phyloP scores from a whole-genome alignment of 2,797 vertebrate species.

The Hoplostethus atlanticus region DNA sequence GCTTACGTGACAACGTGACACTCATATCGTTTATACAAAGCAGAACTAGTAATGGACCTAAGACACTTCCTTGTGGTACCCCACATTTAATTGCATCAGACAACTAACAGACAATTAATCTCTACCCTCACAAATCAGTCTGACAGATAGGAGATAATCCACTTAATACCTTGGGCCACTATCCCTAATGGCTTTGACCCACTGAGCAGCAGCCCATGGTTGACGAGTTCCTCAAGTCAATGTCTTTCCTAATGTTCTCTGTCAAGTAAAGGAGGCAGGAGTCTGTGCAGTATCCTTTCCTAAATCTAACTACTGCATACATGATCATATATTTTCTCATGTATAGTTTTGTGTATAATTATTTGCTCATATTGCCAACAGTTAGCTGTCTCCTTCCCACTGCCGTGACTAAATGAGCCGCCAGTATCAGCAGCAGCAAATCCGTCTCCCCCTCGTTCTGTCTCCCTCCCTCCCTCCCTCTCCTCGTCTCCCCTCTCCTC shows the following conservation, averaged over 20 bases:
- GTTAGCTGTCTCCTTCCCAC: conserved; percentile 59
- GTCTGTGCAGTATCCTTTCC: conserved; percentile 53
- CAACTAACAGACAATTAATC: too few species aligned
- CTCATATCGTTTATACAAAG: too few species aligned
- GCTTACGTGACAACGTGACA: too few species aligned
- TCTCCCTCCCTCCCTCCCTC: not conserved
- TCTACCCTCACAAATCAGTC: conserved; percentile 14
- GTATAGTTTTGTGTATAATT: conserved; percentile 39
- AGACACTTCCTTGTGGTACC: too few species aligned
- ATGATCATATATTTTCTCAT: conserved; percentile 20
- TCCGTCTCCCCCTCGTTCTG: conserved; percentile 11
- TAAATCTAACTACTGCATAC: conserved; percentile 25
- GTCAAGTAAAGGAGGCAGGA: conserved; percentile 42
- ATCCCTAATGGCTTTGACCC: conserved; percentile 6
- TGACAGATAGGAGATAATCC: conserved; percentile 28
- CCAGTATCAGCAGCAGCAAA: conserved; percentile 36
- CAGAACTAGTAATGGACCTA: too few species aligned
- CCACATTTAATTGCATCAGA: too few species aligned
- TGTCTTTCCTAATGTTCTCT: conserved; percentile 44
- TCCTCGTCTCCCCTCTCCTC: not conserved
- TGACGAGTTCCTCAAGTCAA: conserved; percentile 27
- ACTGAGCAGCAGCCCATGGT: not conserved
- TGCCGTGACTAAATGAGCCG: conserved; percentile 53
- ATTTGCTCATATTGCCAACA: conserved; percentile 44
- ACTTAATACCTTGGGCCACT: not conserved